These are phyloP conservation scores for Craniophora ligustri DNA, from an alignment of 2,888 invertebrate genomes.

Conservation along the genomic window DNA sequence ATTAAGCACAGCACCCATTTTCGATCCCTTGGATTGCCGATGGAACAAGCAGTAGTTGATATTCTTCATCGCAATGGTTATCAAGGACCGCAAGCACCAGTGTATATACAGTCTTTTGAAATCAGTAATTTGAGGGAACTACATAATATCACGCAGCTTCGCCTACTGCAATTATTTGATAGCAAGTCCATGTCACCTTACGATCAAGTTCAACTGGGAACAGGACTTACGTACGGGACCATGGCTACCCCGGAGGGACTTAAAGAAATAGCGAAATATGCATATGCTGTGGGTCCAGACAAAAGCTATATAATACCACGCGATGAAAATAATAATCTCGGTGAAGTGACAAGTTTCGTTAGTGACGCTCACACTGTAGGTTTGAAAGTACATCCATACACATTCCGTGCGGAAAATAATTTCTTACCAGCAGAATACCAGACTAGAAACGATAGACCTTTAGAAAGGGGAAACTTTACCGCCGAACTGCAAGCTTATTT, in stretches of 20 bases:
- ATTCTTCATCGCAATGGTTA: conserved; percentile 76
- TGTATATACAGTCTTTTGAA: conserved; percentile 84
- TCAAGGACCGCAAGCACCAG: conserved; percentile 63
- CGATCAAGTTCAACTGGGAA: conserved; percentile 69
- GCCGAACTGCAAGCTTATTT: conserved; percentile 75
- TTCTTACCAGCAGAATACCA: conserved; percentile 76
- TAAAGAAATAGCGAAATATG: conserved; percentile 75
- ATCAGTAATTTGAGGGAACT: conserved; percentile 76
- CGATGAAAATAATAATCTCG: conserved; percentile 66
- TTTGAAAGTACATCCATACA: conserved; percentile 80
- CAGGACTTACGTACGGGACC: conserved; percentile 71
- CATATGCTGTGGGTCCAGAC: conserved; percentile 79
- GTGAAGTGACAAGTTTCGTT: conserved; percentile 73
- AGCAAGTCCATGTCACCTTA: conserved; percentile 64
- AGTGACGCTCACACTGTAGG: conserved; percentile 74
- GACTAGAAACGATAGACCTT: conserved; percentile 52
- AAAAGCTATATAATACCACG: conserved; percentile 80
- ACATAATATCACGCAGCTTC: conserved; percentile 71
- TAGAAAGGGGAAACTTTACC: conserved; percentile 68
- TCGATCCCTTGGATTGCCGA: conserved; percentile 67
- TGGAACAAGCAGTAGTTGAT: conserved; percentile 74
- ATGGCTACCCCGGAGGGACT: conserved; percentile 79
- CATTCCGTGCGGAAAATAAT: conserved; percentile 79
- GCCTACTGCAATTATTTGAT: conserved; percentile 75
- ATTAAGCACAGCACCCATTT: conserved; percentile 80